Percentiles rank a stretch among this genome's conserved stretches.
Conservation (phyloP, 2,888 invertebrate species). For the Hypselothyrea guttata region DNA sequence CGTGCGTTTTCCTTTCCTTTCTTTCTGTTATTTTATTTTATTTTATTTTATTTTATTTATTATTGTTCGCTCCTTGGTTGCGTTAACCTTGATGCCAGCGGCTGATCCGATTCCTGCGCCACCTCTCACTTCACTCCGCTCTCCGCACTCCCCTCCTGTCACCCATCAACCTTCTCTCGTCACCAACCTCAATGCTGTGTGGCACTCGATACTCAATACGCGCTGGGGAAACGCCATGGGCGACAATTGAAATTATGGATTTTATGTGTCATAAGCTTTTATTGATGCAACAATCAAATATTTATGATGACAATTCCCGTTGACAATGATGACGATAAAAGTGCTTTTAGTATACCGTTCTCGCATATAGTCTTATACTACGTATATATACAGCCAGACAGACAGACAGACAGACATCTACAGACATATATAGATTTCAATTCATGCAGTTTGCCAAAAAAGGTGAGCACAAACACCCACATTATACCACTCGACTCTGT, state of each 20-base stretch:
- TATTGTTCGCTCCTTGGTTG: conserved; percentile 39
- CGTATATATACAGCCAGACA: background rate
- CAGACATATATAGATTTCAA: conserved; percentile 8
- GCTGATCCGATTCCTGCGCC: conserved; percentile 46
- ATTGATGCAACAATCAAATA: conserved; percentile 78
- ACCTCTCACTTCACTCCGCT: background rate
- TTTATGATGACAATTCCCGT: conserved; percentile 76
- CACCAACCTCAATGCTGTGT: no score
- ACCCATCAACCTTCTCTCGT: no score
- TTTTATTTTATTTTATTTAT: conserved; percentile 1
- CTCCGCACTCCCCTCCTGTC: background rate
- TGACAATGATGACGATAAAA: conserved; percentile 74
- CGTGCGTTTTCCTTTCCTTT: conserved; percentile 17
- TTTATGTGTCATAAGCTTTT: conserved; percentile 77
- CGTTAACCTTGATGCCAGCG: conserved; percentile 50
- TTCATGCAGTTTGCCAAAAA: conserved; percentile 27
- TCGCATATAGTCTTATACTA: background rate
- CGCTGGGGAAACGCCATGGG: conserved; percentile 37
- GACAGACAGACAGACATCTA: background rate
- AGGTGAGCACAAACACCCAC: conserved; percentile 23
- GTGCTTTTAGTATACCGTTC: conserved; percentile 53
- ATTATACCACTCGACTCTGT: conserved; percentile 2
- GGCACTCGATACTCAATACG: conserved; percentile 1
- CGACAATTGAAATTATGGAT: conserved; percentile 77
- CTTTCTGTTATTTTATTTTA: no score